phyloP scores from a whole-genome alignment of 2,888 invertebrate species.

The Balanococcus diminutus region DNA sequence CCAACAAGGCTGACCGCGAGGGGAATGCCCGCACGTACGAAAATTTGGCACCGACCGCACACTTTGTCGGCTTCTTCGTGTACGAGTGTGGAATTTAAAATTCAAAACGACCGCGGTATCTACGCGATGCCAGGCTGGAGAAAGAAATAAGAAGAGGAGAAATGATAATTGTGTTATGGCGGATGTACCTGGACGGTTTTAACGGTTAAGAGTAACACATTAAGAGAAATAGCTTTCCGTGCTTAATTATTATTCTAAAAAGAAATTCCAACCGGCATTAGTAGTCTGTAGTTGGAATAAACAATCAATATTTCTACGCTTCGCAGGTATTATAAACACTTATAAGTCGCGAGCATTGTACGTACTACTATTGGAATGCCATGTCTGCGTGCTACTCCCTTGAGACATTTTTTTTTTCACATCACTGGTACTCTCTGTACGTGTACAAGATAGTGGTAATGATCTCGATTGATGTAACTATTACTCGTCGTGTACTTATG shows the following conservation, averaged over 20 bases:
- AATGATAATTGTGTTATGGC: conserved; percentile 35
- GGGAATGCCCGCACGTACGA: neutral
- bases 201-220: conserved; percentile 36
- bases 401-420: conserved; percentile 4
- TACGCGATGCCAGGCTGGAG: neutral
- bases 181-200: neutral
- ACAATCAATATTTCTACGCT: conserved; percentile 10
- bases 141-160: neutral
- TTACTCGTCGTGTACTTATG: neutral
- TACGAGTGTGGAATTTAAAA: neutral
- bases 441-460: neutral
- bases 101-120: neutral
- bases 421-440: neutral
- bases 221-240: conserved; percentile 12
- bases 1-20: neutral
- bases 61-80: conserved; percentile 8
- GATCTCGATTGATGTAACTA: conserved; percentile 7
- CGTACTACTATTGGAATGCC: neutral
- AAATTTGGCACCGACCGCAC: conserved; percentile 7
- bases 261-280: conserved; percentile 26
- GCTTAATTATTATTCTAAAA: conserved; percentile 31
- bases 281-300: neutral
- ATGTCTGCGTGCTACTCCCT: neutral
- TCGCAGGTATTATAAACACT: neutral
- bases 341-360: neutral